Percentiles rank a stretch among this genome's conserved stretches.
Conservation (phyloP, 2,888 invertebrate genomes). For the Agonopterix subpropinquella region DNA sequence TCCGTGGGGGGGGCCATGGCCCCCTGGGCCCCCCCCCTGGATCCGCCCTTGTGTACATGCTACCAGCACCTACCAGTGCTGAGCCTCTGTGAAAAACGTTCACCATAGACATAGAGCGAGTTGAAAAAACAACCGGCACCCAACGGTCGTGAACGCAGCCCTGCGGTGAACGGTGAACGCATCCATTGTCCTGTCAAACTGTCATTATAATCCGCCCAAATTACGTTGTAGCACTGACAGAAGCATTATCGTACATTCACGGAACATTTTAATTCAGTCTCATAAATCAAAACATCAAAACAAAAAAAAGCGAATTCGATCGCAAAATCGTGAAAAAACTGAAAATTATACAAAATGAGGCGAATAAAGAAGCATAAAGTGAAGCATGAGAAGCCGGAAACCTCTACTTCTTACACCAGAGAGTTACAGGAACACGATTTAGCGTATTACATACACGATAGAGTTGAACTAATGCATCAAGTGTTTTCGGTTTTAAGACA, state of each 20-base stretch:
- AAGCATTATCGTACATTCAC: no score
- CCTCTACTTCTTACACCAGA: slow-evolving; percentile 26
- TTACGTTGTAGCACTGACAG: neutral
- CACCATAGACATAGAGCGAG: no score
- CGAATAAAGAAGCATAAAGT: slow-evolving; percentile 39
- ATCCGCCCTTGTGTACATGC: no score
- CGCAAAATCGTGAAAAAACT: neutral
- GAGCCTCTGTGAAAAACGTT: no score
- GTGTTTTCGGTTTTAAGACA: slow-evolving; percentile 74
- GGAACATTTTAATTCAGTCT: neutral
- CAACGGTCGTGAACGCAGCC: no score
- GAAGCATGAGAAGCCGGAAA: slow-evolving; percentile 44
- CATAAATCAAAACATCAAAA: neutral
- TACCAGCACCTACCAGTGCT: no score
- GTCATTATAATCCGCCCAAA: neutral
- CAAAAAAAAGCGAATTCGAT: neutral
- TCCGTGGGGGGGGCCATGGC: no score
- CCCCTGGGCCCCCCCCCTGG: no score
- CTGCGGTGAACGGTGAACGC: no score
- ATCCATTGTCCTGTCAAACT: neutral
- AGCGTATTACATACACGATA: slow-evolving; percentile 74
- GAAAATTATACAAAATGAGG: slow-evolving; percentile 15
- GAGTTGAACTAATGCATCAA: slow-evolving; percentile 77
- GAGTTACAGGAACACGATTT: slow-evolving; percentile 64
- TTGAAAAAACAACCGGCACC: no score